Percentiles rank a stretch among this genome's conserved stretches.
phyloP scores from a whole-genome alignment of 2,113 vertebrate genomes.

The human (Homo sapiens) region DNA sequence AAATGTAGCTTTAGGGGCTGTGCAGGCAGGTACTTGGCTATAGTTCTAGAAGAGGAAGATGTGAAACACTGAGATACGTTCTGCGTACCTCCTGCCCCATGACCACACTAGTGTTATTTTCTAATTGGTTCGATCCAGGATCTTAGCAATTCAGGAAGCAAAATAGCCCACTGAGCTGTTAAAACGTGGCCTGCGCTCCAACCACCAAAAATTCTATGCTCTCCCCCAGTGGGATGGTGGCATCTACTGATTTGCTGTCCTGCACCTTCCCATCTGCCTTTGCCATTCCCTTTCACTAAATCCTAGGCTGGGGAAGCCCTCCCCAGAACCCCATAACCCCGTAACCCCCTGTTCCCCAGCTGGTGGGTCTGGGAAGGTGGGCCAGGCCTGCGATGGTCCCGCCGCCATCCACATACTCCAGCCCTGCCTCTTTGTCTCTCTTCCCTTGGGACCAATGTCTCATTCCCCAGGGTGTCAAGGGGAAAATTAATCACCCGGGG shows the following conservation, averaged over 20 bases:
- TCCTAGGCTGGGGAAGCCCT: background rate
- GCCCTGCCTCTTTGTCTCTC: slow-evolving; percentile 61
- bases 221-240: background rate
- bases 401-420: rapidly evolving
- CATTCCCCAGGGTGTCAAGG: slow-evolving; percentile 81
- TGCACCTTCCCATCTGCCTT: background rate
- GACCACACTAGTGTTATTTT: background rate
- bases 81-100: background rate
- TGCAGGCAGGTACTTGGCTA: rapidly evolving
- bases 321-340: background rate
- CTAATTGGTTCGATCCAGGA: background rate
- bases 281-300: background rate
- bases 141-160: background rate
- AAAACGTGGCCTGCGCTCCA: background rate
- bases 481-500: slow-evolving; percentile 80
- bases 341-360: background rate
- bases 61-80: rapidly evolving
- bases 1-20: background rate
- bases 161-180: no score
- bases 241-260: rapidly evolving
- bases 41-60: background rate
- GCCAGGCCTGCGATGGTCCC: rapidly evolving
- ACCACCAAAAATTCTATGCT: background rate
- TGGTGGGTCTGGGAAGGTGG: rapidly evolving
- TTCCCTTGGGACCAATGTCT: slow-evolving; percentile 80